A percentile compares a stretch with the other conserved stretches of the same genome.
phyloP scores from a whole-genome alignment of 2,113 vertebrate genomes.

The Phaethon lepturus region DNA sequence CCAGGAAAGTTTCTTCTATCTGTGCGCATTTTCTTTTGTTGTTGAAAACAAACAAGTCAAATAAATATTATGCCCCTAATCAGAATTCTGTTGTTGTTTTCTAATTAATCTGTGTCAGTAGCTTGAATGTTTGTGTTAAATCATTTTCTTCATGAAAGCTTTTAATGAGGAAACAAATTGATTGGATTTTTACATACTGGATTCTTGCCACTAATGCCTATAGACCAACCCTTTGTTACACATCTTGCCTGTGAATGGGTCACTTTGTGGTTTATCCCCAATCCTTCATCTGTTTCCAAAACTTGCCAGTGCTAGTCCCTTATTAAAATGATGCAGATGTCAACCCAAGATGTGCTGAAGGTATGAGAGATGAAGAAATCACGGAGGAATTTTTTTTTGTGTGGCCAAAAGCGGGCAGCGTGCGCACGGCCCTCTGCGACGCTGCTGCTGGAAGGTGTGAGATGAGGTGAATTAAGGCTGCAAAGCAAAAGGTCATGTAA shows the following conservation, averaged over 20 bases:
- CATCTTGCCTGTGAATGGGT: background rate
- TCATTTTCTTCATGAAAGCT: constrained; percentile 74
- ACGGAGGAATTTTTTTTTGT: background rate
- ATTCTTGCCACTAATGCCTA: constrained; percentile 55
- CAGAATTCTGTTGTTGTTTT: constrained; percentile 65
- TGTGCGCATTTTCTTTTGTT: background rate
- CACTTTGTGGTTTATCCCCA: background rate
- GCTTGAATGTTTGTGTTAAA: constrained; percentile 64
- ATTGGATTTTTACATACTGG: constrained; percentile 63
- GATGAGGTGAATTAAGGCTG: background rate
- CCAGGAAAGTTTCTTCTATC: background rate
- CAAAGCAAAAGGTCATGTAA: rapidly evolving
- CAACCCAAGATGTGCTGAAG: background rate
- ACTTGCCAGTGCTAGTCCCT: background rate
- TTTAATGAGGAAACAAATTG: constrained; percentile 71
- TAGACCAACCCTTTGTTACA: constrained; percentile 47
- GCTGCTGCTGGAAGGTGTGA: background rate
- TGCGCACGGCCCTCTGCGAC: rapidly evolving
- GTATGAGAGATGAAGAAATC: background rate
- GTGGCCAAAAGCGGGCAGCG: rapidly evolving
- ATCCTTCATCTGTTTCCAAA: background rate
- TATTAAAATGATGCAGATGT: background rate
- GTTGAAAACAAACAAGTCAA: constrained; percentile 44
- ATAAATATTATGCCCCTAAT: constrained; percentile 59
- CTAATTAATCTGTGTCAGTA: constrained; percentile 65